phyloP scores from a whole-genome alignment of 2,888 invertebrate genomes.

The Coleophora flavipennella region DNA sequence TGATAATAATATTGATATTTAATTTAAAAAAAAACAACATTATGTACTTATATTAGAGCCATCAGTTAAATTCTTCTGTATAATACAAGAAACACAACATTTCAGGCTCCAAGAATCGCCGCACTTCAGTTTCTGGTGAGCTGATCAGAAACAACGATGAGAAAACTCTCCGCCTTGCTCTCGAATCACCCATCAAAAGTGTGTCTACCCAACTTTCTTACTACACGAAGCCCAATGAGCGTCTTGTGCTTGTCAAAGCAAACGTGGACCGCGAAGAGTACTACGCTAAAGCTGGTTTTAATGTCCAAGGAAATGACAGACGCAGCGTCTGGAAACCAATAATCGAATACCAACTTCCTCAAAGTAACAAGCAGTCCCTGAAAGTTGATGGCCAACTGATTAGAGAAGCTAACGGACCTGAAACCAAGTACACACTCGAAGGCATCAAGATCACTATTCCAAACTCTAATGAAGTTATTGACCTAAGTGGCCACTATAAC shows the following conservation, averaged over 20 bases:
- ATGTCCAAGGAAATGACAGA: slow-evolving; percentile 67
- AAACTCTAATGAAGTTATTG: slow-evolving; percentile 44
- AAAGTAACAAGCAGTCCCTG: slow-evolving; percentile 52
- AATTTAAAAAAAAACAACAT: no score
- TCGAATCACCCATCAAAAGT: slow-evolving; percentile 77
- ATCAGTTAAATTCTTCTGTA: no score
- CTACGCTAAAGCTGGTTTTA: slow-evolving; percentile 76
- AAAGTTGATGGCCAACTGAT: slow-evolving; percentile 67
- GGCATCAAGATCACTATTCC: slow-evolving; percentile 63
- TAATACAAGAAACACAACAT: no score
- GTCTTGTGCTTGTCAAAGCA: slow-evolving; percentile 71
- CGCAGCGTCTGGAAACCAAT: slow-evolving; percentile 77
- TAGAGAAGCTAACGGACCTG: slow-evolving; percentile 39
- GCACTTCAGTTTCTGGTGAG: slow-evolving; percentile 73
- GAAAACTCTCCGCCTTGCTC: slow-evolving; percentile 64
- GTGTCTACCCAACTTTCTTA: slow-evolving; percentile 72
- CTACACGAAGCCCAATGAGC: slow-evolving; percentile 72
- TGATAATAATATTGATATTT: no score
- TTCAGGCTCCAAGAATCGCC: slow-evolving; percentile 56
- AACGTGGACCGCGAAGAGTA: slow-evolving; percentile 73
- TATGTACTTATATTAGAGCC: no score
- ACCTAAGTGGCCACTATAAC: slow-evolving; percentile 65
- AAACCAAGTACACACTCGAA: slow-evolving; percentile 70
- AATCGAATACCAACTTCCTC: slow-evolving; percentile 76
- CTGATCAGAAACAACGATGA: slow-evolving; percentile 64